These are phyloP conservation scores for Rhingia campestris DNA, from an alignment of 2,888 invertebrate species.

Conservation along the genomic window DNA sequence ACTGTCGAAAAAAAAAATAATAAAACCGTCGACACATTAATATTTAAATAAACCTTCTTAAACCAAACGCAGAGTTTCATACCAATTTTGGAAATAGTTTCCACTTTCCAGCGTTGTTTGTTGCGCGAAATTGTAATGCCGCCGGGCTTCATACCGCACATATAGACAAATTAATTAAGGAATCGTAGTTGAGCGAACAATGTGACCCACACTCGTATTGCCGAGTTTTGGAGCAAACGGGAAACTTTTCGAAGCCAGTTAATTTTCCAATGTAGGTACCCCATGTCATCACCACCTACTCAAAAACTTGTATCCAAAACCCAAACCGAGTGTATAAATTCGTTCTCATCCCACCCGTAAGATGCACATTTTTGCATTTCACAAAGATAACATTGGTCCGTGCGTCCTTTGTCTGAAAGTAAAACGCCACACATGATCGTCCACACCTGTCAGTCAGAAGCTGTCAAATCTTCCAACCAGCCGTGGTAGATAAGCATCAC, in stretches of 20 bases:
- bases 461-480: constrained; percentile 62
- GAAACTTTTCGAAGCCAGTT: constrained; percentile 23
- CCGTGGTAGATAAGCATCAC: constrained; percentile 59
- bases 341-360: neutral
- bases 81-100: constrained; percentile 9
- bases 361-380: constrained; percentile 49
- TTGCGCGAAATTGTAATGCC: constrained; percentile 1
- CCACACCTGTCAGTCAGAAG: constrained; percentile 65
- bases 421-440: constrained; percentile 45
- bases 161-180: constrained; percentile 37
- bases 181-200: neutral
- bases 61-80: constrained; percentile 8
- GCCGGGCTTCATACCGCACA: neutral
- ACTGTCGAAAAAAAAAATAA: constrained; percentile 1
- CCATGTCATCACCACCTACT: too few species aligned
- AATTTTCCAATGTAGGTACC: neutral
- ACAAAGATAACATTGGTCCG: constrained; percentile 2
- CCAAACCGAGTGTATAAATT: too few species aligned
- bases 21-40: constrained; percentile 13
- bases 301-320: too few species aligned
- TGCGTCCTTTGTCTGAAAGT: neutral
- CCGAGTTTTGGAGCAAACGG: too few species aligned
- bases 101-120: neutral
- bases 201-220: too few species aligned
- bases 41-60: constrained; percentile 11